Evolutionary conservation across 2,888 invertebrate species (phyloP).

Genomic region (Hypsopygia costalis): DNA sequence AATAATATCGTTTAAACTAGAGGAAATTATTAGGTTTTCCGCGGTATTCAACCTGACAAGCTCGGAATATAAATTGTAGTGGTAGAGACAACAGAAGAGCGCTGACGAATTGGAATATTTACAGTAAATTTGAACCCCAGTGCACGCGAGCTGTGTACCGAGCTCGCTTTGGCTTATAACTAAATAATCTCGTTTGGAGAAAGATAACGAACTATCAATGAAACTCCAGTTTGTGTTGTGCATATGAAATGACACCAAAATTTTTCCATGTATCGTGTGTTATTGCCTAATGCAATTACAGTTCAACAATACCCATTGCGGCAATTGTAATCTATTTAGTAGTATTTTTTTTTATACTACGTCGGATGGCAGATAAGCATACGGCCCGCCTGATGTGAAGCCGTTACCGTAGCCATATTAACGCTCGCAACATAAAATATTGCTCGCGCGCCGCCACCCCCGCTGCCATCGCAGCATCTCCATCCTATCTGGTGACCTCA

Average conservation of each 20-base stretch:
- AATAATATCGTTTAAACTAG: not conserved
- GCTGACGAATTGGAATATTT: constrained; percentile 45
- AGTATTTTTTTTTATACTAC: too few relatives aligned
- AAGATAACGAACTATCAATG: constrained; percentile 51
- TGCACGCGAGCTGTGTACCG: constrained; percentile 26
- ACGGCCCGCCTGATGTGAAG: too few relatives aligned
- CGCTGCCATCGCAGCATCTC: too few relatives aligned
- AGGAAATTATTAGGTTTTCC: not conserved
- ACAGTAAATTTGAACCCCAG: constrained; percentile 37
- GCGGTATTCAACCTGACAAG: not conserved
- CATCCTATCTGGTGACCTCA: too few relatives aligned
- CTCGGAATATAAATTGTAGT: constrained; percentile 2
- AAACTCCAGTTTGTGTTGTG: constrained; percentile 31
- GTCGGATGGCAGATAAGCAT: too few relatives aligned
- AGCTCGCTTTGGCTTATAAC: constrained; percentile 36
- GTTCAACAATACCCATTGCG: not conserved
- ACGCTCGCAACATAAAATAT: too few relatives aligned
- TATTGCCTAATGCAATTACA: not conserved
- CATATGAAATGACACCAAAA: constrained; percentile 34
- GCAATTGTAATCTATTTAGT: not conserved
- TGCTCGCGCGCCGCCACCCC: too few relatives aligned
- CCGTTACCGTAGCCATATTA: not conserved
- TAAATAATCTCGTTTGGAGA: constrained; percentile 38
- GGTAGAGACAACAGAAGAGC: constrained; percentile 11
- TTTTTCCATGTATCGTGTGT: constrained; percentile 20